These are phyloP conservation scores for Steatornis caripensis DNA, from an alignment of 2,113 vertebrate species.

Conservation along the genomic window DNA sequence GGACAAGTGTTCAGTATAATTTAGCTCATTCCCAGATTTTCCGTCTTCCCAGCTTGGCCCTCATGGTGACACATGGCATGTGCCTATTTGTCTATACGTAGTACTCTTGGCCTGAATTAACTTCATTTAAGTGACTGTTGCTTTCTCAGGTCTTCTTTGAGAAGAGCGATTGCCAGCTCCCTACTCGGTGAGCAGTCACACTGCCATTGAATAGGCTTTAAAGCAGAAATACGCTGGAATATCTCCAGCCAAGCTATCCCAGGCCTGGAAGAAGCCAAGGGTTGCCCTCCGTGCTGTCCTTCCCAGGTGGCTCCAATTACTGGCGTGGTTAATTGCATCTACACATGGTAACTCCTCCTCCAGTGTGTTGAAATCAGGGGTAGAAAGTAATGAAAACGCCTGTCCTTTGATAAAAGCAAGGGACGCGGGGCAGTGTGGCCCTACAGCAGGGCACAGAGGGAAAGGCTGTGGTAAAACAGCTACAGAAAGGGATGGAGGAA, in stretches of 20 bases:
- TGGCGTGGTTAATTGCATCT: not conserved
- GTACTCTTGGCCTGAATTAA: not conserved
- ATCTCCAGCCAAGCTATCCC: not conserved
- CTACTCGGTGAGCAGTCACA: rapidly evolving
- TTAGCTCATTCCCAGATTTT: not conserved
- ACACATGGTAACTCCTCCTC: not conserved
- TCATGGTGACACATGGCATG: not conserved
- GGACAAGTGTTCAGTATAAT: not conserved
- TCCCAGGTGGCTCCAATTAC: no score
- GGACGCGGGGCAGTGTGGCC: not conserved
- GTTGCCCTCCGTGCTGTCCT: not conserved
- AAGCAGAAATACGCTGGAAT: not conserved
- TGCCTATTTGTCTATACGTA: not conserved
- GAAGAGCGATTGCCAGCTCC: not conserved
- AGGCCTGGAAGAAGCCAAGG: not conserved
- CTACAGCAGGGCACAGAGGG: not conserved
- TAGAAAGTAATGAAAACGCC: not conserved
- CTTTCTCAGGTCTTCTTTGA: not conserved
- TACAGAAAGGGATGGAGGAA: not conserved
- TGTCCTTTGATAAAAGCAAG: rapidly evolving
- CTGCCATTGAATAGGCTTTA: not conserved
- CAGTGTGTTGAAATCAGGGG: not conserved
- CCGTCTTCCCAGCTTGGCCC: not conserved
- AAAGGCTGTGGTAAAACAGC: not conserved
- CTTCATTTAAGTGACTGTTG: not conserved